Percentiles rank a stretch among this genome's conserved stretches.
Evolutionary conservation across 1,140 invertebrate species (phyloP).

Genomic region (Tetramorium alpestre): DNA sequence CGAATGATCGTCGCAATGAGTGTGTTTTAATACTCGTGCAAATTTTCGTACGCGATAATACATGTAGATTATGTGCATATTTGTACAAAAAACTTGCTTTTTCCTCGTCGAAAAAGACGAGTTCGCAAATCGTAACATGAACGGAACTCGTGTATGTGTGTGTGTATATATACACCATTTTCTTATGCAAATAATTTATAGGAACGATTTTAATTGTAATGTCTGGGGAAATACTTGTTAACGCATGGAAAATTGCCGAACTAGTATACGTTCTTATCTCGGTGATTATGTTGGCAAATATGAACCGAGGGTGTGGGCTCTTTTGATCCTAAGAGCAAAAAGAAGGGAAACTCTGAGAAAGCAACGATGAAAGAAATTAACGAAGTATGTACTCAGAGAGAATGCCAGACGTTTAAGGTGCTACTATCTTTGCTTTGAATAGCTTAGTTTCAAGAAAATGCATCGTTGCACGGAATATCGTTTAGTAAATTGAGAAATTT

Average conservation of each 20-base stretch:
- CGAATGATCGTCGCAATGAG: neutral
- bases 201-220: neutral
- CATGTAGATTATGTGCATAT: neutral
- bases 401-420: neutral
- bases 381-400: neutral
- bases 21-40: neutral
- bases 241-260: neutral
- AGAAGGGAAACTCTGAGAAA: neutral
- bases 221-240: neutral
- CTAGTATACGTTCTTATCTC: neutral
- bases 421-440: conserved; percentile 9
- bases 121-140: neutral
- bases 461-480: neutral
- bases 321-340: conserved; percentile 34
- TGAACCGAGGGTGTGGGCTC: neutral
- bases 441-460: neutral
- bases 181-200: neutral
- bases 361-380: conserved; percentile 47
- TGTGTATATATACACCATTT: neutral
- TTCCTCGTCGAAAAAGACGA: neutral
- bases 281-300: conserved; percentile 8
- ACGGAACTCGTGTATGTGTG: neutral
- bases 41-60: neutral
- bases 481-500: neutral
- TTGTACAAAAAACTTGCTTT: neutral